A percentile compares a stretch with the other conserved stretches of the same genome.
These are phyloP conservation scores for Drosophila fuyamai DNA, from an alignment of 1,140 invertebrate species.

Conservation along the genomic window DNA sequence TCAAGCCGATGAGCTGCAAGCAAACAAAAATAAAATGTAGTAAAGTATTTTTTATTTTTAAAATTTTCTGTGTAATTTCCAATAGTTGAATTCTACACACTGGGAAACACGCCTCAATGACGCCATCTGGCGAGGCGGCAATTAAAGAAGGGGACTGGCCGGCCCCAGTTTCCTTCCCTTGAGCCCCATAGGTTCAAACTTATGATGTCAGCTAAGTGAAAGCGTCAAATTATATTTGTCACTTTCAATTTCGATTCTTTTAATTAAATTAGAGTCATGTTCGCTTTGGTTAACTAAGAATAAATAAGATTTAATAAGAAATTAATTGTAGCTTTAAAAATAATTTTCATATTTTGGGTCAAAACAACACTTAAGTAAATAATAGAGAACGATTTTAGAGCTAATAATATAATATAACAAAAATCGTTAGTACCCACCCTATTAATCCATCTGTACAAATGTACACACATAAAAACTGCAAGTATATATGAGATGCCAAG, in stretches of 20 bases:
- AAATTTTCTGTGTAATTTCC: slow-evolving; percentile 12
- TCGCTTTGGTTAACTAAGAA: neutral
- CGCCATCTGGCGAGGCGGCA: slow-evolving; percentile 59
- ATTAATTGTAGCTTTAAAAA: too few species aligned
- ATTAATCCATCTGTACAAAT: too few species aligned
- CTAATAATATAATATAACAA: too few species aligned
- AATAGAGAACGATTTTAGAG: too few species aligned
- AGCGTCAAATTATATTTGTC: slow-evolving; percentile 24
- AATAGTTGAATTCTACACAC: slow-evolving; percentile 21
- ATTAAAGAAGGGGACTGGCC: slow-evolving; percentile 53
- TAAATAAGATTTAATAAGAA: too few species aligned
- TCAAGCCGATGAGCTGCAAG: slow-evolving; percentile 90
- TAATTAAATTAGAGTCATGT: slow-evolving; percentile 24
- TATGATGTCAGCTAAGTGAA: slow-evolving; percentile 64
- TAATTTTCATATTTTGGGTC: too few species aligned
- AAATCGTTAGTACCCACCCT: too few species aligned
- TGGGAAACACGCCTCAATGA: slow-evolving; percentile 41
- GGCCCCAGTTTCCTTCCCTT: slow-evolving; percentile 1
- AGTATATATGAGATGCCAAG: neutral
- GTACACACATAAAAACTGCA: too few species aligned
- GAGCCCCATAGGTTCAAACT: slow-evolving; percentile 24
- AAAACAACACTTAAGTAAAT: too few species aligned
- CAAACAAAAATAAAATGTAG: slow-evolving; percentile 41
- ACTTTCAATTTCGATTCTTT: slow-evolving; percentile 23
- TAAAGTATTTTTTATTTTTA: slow-evolving; percentile 1